Conservation (phyloP, 2,888 invertebrate genomes). For the Dusona sp. region DNA sequence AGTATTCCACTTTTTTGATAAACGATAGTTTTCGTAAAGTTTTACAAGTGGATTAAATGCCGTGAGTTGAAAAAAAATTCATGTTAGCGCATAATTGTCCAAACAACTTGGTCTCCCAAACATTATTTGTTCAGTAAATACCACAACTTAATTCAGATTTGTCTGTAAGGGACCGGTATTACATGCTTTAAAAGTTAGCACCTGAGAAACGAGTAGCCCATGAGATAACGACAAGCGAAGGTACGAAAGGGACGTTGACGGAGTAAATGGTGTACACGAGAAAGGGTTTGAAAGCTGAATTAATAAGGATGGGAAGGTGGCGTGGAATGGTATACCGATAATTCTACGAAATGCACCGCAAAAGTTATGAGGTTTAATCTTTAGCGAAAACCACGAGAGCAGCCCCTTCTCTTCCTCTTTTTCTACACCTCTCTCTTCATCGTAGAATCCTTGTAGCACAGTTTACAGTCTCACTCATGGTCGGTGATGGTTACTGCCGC, state of each 20-base stretch:
- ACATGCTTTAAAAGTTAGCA: not conserved
- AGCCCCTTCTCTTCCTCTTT: not conserved
- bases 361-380: conserved; percentile 80
- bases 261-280: not conserved
- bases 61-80: too few relatives aligned
- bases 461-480: conserved; percentile 14
- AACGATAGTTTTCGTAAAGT: too few relatives aligned
- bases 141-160: not conserved
- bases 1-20: too few relatives aligned
- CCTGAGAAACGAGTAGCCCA: conserved; percentile 25
- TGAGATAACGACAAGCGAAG: conserved; percentile 5
- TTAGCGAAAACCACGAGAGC: conserved; percentile 73
- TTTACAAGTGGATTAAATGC: too few relatives aligned
- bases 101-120: not conserved
- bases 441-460: not conserved
- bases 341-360: conserved; percentile 74
- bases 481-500: conserved; percentile 16
- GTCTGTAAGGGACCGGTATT: not conserved
- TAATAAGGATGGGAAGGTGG: conserved; percentile 22
- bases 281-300: conserved; percentile 9
- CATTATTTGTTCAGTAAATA: not conserved
- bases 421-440: not conserved
- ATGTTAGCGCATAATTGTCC: too few relatives aligned
- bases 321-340: conserved; percentile 72
- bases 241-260: not conserved